Evolutionary conservation across 2,113 vertebrate genomes (phyloP).

Genomic region (Psephotus haematonotus): DNA sequence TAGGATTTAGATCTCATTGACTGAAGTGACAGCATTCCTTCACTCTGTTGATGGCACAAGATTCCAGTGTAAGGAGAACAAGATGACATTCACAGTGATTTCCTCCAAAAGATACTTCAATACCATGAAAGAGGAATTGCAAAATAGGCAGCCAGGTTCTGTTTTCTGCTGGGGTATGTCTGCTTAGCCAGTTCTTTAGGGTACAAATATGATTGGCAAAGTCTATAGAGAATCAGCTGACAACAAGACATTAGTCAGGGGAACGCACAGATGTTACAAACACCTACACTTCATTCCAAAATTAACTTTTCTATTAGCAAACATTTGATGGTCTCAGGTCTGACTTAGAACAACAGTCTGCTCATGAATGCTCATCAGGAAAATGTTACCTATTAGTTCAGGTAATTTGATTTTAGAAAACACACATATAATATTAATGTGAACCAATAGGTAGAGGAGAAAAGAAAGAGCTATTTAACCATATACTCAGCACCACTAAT

Average conservation of each 20-base stretch:
- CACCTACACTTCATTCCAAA: constrained; percentile 43
- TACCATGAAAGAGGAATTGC: background rate
- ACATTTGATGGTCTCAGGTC: background rate
- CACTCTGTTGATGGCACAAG: background rate
- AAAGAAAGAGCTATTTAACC: background rate
- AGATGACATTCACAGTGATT: background rate
- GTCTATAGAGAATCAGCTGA: constrained; percentile 26
- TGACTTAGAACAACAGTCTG: constrained; percentile 28
- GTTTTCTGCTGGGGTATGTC: background rate
- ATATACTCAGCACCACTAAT: background rate
- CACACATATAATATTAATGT: background rate
- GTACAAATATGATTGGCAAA: background rate
- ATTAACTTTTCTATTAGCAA: constrained; percentile 61
- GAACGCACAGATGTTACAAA: constrained; percentile 48
- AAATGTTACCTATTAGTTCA: constrained; percentile 13
- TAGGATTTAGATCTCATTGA: background rate
- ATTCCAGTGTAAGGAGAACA: background rate
- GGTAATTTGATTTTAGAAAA: background rate
- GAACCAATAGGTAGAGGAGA: background rate
- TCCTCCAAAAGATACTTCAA: background rate
- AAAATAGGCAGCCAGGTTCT: background rate
- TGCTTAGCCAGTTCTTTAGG: background rate
- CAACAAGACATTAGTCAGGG: constrained; percentile 21
- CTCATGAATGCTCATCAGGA: background rate
- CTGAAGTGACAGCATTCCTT: background rate